Conservation (phyloP, 2,888 invertebrate species). For the Erannis defoliaria region DNA sequence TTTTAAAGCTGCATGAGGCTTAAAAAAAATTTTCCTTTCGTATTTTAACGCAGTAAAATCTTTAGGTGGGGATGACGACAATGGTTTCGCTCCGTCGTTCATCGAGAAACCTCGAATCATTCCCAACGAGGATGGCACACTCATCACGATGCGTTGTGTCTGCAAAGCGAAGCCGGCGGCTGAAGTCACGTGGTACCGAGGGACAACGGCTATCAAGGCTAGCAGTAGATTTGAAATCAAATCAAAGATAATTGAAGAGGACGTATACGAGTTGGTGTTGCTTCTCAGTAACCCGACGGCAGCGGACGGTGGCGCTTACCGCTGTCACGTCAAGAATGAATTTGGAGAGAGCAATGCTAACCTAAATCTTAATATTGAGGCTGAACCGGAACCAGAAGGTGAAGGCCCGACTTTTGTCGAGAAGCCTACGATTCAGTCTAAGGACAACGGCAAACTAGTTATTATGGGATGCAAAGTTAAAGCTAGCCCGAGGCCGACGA, state of each 20-base stretch:
- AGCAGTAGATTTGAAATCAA: slow-evolving; percentile 94
- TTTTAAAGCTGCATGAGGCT: slow-evolving; percentile 74
- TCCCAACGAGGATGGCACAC: slow-evolving; percentile 98
- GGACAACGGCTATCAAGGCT: slow-evolving; percentile 94
- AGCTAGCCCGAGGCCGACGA: slow-evolving; percentile 82
- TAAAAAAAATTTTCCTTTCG: slow-evolving; percentile 28
- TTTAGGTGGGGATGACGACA: slow-evolving; percentile 96
- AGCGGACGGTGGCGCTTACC: slow-evolving; percentile 87
- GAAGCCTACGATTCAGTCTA: slow-evolving; percentile 95
- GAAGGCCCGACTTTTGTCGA: slow-evolving; percentile 98
- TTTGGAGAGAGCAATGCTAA: slow-evolving; percentile 99
- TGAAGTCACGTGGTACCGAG: slow-evolving; percentile 97
- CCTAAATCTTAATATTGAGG: slow-evolving; percentile 98
- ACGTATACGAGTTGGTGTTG: slow-evolving; percentile 94
- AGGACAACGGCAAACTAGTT: slow-evolving; percentile 83
- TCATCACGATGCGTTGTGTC: slow-evolving; percentile 98
- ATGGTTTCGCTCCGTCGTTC: slow-evolving; percentile 98
- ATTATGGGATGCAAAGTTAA: slow-evolving; percentile 83
- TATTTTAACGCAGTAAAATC: slow-evolving; percentile 46
- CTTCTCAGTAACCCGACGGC: slow-evolving; percentile 83
- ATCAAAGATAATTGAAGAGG: slow-evolving; percentile 92
- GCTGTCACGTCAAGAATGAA: slow-evolving; percentile 98
- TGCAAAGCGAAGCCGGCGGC: slow-evolving; percentile 98
- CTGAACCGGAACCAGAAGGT: slow-evolving; percentile 97
- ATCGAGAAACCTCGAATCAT: slow-evolving; percentile 99